These are phyloP conservation scores for Drosophila murphyi DNA, from an alignment of 1,140 invertebrate species.

Conservation along the genomic window DNA sequence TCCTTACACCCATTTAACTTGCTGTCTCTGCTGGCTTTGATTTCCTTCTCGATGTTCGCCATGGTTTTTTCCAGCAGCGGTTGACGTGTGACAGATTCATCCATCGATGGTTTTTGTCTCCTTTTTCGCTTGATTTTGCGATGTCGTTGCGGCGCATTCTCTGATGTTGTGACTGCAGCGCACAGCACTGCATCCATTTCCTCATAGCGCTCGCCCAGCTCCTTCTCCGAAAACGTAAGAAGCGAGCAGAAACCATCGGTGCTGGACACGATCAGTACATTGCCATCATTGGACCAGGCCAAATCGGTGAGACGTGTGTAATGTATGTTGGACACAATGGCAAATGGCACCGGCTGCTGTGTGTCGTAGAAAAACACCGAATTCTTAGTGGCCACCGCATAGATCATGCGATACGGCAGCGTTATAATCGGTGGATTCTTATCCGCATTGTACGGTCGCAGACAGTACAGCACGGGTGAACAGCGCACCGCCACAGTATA, in stretches of 20 bases:
- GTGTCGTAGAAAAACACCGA: constrained; percentile 96
- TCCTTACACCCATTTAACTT: constrained; percentile 21
- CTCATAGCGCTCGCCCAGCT: constrained; percentile 91
- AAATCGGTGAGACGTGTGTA: constrained; percentile 96
- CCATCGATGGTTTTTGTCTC: constrained; percentile 53
- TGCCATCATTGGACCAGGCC: constrained; percentile 95
- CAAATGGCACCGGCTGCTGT: constrained; percentile 94
- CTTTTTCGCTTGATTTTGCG: constrained; percentile 45
- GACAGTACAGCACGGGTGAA: constrained; percentile 91
- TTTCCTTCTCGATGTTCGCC: constrained; percentile 8
- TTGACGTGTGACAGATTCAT: constrained; percentile 41
- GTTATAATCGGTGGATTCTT: constrained; percentile 86
- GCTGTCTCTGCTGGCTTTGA: neutral
- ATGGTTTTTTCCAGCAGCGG: constrained; percentile 60
- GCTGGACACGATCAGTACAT: constrained; percentile 93
- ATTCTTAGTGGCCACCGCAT: constrained; percentile 95
- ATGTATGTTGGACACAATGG: constrained; percentile 95
- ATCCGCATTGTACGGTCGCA: constrained; percentile 86
- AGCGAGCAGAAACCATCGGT: constrained; percentile 98
- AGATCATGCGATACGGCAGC: constrained; percentile 93
- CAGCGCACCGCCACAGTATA: constrained; percentile 92
- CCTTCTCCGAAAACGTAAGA: constrained; percentile 91
- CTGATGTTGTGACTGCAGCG: constrained; percentile 42
- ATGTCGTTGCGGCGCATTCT: constrained; percentile 36
- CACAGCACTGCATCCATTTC: constrained; percentile 73